These are phyloP conservation scores for Lasioglossum leucozonium DNA, from an alignment of 2,888 invertebrate species.

Conservation along the genomic window DNA sequence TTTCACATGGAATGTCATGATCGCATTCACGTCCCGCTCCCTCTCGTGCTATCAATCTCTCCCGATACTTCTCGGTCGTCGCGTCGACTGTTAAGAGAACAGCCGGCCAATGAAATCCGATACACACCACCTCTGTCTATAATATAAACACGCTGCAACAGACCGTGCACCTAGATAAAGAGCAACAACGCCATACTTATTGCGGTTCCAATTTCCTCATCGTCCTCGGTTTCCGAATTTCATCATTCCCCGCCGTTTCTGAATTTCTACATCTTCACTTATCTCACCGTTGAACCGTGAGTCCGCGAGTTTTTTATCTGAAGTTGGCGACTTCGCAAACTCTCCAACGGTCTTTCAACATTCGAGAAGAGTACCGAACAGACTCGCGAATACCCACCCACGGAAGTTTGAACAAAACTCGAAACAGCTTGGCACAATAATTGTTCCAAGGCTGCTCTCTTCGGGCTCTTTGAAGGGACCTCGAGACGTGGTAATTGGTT, in stretches of 20 bases:
- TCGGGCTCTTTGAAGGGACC: neutral
- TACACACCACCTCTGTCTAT: neutral
- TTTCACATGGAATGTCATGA: slow-evolving; percentile 14
- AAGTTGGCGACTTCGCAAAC: neutral
- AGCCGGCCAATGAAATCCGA: slow-evolving; percentile 1
- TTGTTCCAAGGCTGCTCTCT: slow-evolving; percentile 16
- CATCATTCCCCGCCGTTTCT: neutral
- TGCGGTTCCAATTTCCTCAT: slow-evolving; percentile 3
- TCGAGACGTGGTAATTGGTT: neutral
- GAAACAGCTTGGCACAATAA: slow-evolving; percentile 25
- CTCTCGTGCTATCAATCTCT: neutral
- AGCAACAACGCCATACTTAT: neutral
- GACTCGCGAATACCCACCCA: neutral
- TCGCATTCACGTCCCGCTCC: slow-evolving; percentile 1
- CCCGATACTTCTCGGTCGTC: neutral
- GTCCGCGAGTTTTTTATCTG: neutral
- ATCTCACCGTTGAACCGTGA: neutral
- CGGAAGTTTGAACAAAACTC: slow-evolving; percentile 17
- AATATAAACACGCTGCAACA: neutral
- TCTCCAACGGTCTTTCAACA: neutral
- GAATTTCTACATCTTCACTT: neutral
- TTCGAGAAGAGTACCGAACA: neutral
- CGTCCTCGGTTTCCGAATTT: neutral
- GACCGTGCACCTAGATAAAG: neutral
- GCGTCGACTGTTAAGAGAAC: slow-evolving; percentile 2